Conservation (phyloP, 2,888 invertebrate species). For the Epinotia bilunana region DNA sequence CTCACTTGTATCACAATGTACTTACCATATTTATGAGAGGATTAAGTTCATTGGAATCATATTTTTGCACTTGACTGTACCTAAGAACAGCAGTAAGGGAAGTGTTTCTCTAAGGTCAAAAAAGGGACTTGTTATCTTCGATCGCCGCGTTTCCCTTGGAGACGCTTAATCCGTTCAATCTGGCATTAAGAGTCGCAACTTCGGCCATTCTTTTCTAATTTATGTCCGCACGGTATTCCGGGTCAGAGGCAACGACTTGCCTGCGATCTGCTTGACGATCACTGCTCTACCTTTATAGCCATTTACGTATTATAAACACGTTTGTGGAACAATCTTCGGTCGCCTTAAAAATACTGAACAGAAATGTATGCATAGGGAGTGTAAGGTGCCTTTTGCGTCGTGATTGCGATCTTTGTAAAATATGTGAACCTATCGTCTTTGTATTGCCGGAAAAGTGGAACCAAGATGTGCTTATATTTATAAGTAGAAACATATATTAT, state of each 20-base stretch:
- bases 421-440: slow-evolving; percentile 24
- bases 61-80: not conserved
- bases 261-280: slow-evolving; percentile 45
- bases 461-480: not conserved
- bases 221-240: slow-evolving; percentile 62
- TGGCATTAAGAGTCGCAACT: slow-evolving; percentile 76
- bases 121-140: slow-evolving; percentile 53
- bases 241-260: slow-evolving; percentile 47
- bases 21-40: no score
- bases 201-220: slow-evolving; percentile 75
- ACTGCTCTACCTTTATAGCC: slow-evolving; percentile 37
- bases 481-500: not conserved
- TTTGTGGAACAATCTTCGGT: slow-evolving; percentile 6
- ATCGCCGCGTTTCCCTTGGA: slow-evolving; percentile 63
- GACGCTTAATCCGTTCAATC: slow-evolving; percentile 77
- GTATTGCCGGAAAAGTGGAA: slow-evolving; percentile 15
- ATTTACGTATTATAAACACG: slow-evolving; percentile 33
- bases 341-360: slow-evolving; percentile 6
- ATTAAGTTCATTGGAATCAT: no score
- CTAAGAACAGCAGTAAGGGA: slow-evolving; percentile 31
- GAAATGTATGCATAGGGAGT: slow-evolving; percentile 20
- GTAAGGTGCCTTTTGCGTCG: slow-evolving; percentile 16
- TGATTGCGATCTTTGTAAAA: slow-evolving; percentile 32
- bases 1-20: no score
- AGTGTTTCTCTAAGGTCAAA: slow-evolving; percentile 49